A percentile compares a stretch with the other conserved stretches of the same genome.
Evolutionary conservation across 2,113 vertebrate species (phyloP).

Genomic region (Anolis sagrei): DNA sequence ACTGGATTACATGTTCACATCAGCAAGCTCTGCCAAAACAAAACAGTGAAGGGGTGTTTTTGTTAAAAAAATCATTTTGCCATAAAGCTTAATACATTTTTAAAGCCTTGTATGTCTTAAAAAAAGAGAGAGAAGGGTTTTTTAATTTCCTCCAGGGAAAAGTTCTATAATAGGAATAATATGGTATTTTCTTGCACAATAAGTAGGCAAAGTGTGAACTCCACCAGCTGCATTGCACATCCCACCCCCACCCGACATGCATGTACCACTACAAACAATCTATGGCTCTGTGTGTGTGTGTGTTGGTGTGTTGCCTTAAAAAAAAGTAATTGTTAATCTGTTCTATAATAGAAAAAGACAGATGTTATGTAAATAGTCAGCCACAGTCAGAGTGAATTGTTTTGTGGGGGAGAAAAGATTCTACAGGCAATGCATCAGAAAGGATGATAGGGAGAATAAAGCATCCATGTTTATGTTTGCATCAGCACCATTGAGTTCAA

Average conservation of each 20-base stretch:
- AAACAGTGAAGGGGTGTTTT: constrained; percentile 73
- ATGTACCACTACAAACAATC: constrained; percentile 35
- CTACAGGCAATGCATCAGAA: constrained; percentile 66
- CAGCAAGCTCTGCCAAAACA: constrained; percentile 77
- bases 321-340: constrained; percentile 74
- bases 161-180: constrained; percentile 56
- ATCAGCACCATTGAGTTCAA: constrained; percentile 68
- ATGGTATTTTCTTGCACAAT: constrained; percentile 43
- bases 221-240: constrained; percentile 57
- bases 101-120: constrained; percentile 51
- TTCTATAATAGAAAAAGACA: constrained; percentile 76
- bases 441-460: constrained; percentile 71
- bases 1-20: constrained; percentile 78
- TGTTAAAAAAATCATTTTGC: constrained; percentile 65
- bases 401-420: constrained; percentile 60
- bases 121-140: constrained; percentile 20
- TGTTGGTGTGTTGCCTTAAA: constrained; percentile 16
- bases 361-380: constrained; percentile 80
- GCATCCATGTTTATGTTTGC: constrained; percentile 58
- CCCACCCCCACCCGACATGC: constrained; percentile 48
- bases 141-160: constrained; percentile 42
- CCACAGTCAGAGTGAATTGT: constrained; percentile 62
- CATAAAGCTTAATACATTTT: constrained; percentile 68
- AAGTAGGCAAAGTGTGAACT: constrained; percentile 55
- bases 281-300: constrained; percentile 27